Evolutionary conservation across 1,140 invertebrate genomes (phyloP).

Genomic region (Drosophila paulistorum): DNA sequence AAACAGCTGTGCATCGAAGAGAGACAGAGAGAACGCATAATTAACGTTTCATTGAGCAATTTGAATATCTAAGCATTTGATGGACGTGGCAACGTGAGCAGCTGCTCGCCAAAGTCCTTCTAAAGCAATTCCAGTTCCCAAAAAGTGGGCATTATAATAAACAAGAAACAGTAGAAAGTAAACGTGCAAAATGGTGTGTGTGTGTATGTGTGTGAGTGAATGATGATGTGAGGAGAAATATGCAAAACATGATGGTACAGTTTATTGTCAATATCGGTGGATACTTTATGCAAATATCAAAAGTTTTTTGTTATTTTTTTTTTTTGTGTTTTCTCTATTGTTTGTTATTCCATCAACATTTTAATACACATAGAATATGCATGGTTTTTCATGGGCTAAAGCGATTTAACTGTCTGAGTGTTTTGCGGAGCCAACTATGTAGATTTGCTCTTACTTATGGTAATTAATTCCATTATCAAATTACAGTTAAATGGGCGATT

Average conservation of each 20-base stretch:
- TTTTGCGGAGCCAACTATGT: background rate
- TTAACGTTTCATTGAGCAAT: conserved; percentile 65
- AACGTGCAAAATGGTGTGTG: too few relatives aligned
- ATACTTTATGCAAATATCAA: conserved; percentile 12
- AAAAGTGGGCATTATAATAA: too few relatives aligned
- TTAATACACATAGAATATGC: background rate
- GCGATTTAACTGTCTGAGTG: conserved; percentile 1
- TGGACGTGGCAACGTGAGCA: conserved; percentile 52
- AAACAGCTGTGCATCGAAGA: too few relatives aligned
- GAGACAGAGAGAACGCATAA: conserved; percentile 28
- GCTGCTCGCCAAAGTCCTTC: conserved; percentile 30
- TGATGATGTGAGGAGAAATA: background rate
- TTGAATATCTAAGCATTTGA: conserved; percentile 58
- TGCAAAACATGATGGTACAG: background rate
- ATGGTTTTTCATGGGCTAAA: background rate
- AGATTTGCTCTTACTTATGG: background rate
- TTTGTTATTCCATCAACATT: background rate
- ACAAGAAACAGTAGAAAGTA: too few relatives aligned
- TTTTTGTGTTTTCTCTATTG: background rate
- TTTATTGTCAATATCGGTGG: conserved; percentile 8
- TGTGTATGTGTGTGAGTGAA: too few relatives aligned
- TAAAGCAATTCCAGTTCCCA: background rate
- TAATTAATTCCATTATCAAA: background rate
- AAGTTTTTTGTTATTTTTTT: background rate
- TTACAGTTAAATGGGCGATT: background rate